Conservation (phyloP, 2,888 invertebrate genomes). For the Ditylenchus weischeri region DNA sequence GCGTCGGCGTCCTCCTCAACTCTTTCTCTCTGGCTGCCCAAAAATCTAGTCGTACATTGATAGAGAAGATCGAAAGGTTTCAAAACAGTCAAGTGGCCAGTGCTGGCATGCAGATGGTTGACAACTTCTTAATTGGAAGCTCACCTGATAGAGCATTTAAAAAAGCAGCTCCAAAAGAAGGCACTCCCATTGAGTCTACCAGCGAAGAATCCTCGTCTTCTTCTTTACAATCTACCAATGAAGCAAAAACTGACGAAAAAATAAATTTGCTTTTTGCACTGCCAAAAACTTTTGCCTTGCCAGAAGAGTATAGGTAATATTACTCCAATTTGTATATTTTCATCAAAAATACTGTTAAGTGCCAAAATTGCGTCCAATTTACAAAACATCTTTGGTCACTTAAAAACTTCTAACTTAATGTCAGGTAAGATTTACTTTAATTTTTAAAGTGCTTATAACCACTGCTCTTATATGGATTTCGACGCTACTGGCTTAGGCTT, state of each 20-base stretch:
- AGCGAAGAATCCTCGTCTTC: too few relatives aligned
- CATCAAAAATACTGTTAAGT: neutral
- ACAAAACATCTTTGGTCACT: slow-evolving; percentile 15
- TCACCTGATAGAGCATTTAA: neutral
- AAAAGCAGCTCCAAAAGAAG: too few relatives aligned
- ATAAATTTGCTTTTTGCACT: neutral
- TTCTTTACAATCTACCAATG: too few relatives aligned
- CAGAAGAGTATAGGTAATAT: slow-evolving; percentile 3
- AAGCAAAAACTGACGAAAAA: too few relatives aligned
- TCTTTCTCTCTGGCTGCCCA: slow-evolving; percentile 4
- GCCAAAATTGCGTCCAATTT: slow-evolving; percentile 17
- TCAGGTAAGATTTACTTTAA: slow-evolving; percentile 3
- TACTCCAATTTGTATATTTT: neutral
- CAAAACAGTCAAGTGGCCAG: slow-evolving; percentile 6
- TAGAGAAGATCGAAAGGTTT: slow-evolving; percentile 9
- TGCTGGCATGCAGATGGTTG: slow-evolving; percentile 10
- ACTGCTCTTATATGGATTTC: too few relatives aligned
- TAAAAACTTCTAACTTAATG: slow-evolving; percentile 14
- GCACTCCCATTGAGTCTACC: too few relatives aligned
- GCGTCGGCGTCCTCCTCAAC: slow-evolving; percentile 12
- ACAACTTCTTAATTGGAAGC: slow-evolving; percentile 16
- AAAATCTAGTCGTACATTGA: slow-evolving; percentile 10
- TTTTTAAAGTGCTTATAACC: too few relatives aligned
- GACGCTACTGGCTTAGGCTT: too few relatives aligned
- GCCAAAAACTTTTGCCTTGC: neutral